A percentile compares a stretch with the other conserved stretches of the same genome.
These are phyloP conservation scores for Heliconius sara DNA, from an alignment of 2,888 invertebrate species.

Conservation along the genomic window DNA sequence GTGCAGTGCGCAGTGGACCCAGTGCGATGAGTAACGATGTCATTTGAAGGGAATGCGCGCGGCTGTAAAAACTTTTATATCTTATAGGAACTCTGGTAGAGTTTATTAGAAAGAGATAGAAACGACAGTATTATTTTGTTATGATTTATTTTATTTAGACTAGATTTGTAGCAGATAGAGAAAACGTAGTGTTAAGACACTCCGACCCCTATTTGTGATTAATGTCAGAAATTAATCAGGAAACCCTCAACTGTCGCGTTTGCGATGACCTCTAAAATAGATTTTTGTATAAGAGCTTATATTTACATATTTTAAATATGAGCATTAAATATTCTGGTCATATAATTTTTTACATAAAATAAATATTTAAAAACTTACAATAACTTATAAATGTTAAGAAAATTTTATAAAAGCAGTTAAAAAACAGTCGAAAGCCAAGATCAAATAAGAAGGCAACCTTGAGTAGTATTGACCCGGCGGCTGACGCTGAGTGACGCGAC, in stretches of 20 bases:
- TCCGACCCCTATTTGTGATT: too few relatives aligned
- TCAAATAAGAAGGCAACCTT: conserved; percentile 30
- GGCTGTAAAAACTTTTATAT: neutral
- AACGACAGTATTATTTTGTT: neutral
- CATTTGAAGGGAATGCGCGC: conserved; percentile 4
- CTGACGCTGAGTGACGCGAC: conserved; percentile 30
- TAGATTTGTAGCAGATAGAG: neutral
- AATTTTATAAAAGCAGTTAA: neutral
- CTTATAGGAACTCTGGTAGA: neutral
- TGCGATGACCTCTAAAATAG: too few relatives aligned
- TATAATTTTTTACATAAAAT: neutral
- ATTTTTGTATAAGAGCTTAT: too few relatives aligned
- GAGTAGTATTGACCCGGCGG: conserved; percentile 23
- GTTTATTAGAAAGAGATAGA: neutral
- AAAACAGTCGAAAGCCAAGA: conserved; percentile 7
- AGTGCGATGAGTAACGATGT: neutral
- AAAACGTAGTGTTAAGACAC: too few relatives aligned
- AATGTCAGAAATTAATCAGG: too few relatives aligned
- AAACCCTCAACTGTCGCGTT: too few relatives aligned
- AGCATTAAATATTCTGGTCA: too few relatives aligned
- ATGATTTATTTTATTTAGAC: neutral
- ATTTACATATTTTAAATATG: too few relatives aligned
- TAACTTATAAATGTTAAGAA: neutral
- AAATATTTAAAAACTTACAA: neutral
- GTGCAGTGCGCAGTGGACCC: neutral